Base-by-base conservation (phyloP, 1,140 invertebrate species). In the Stegodyphus mimosarum region DNA sequence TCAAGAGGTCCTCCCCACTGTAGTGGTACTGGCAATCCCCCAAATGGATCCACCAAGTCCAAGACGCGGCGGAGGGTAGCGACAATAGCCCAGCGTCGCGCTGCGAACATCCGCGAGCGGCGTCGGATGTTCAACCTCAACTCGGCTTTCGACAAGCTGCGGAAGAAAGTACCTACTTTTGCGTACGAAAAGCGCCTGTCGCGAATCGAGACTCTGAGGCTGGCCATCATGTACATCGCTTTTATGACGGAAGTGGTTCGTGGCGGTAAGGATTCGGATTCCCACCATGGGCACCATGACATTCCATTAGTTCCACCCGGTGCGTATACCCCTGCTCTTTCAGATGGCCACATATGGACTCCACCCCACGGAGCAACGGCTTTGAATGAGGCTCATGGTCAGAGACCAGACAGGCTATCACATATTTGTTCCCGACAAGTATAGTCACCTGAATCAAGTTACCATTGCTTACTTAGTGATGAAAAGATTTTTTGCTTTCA, bases 131-230 rank as follows among this genome's bases (percentile, higher is more conserved):
- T 98, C 89, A 99, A 98, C 91, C 92, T 99, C 69, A 99, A 99
- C 90, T 97, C 98, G 89, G 98, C 98, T 5, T 99, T 99, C 89
- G 97, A 99, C 89, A 96, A 96, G 89, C 90, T 98, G 50, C 92
- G 96, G 11, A 92, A 96, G 88, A 97, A 98, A 92, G 98, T 99
- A 11, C 98, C 98, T 48, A 99, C 98, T 1, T 99, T 99, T 90
- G 98, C 98, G 0, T 99, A 99, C 89, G 98, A 99, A 90, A 99
- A 99, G 90, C 93, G 98, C 0, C 92, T 99, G 0, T 99, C 98
- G 0, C 95, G 98, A 89, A 99, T 99, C 88, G 98, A 99, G 92
- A 99, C 98, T 0, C 92, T 99, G 1, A 93, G 98, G 0, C 91
- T 99, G 88, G 98, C 98, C 9, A 99, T 99, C 88, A 99, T 98